phyloP scores from a whole-genome alignment of 1,140 invertebrate species.

The Aporrectodea caliginosa region DNA sequence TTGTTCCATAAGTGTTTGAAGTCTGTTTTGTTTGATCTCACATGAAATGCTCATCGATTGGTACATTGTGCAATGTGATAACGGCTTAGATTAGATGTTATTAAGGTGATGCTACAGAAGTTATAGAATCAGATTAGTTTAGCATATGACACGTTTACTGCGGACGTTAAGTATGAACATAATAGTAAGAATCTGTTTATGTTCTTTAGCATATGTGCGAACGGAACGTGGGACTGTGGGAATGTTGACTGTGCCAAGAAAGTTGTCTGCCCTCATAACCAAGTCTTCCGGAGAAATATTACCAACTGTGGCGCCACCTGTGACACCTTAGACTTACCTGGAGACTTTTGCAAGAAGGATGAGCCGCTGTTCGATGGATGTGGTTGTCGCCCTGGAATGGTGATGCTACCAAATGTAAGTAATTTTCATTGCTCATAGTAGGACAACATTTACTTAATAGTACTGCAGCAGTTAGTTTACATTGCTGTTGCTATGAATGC shows the following conservation, averaged over 20 bases:
- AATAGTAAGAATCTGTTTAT: too few relatives aligned
- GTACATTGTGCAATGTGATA: background rate
- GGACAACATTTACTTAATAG: too few relatives aligned
- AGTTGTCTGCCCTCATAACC: constrained; percentile 32
- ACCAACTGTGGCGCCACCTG: constrained; percentile 29
- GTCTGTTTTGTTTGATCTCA: too few relatives aligned
- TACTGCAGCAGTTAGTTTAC: too few relatives aligned
- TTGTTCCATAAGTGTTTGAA: too few relatives aligned
- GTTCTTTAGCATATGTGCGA: constrained; percentile 25
- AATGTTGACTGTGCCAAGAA: constrained; percentile 26
- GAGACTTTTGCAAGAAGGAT: background rate
- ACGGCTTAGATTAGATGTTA: background rate
- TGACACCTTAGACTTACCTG: background rate
- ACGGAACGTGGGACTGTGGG: constrained; percentile 35
- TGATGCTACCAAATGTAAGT: background rate
- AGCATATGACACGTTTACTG: too few relatives aligned
- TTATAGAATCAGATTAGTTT: too few relatives aligned
- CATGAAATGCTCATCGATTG: background rate
- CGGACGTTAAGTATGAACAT: too few relatives aligned
- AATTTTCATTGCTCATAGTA: too few relatives aligned
- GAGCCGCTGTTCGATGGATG: constrained; percentile 14
- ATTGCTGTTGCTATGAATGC: too few relatives aligned
- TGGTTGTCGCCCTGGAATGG: background rate
- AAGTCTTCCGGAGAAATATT: constrained; percentile 29
- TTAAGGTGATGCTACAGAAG: background rate